Evolutionary conservation across 2,113 vertebrate species (phyloP).

Genomic region (Plestiodon gilberti): DNA sequence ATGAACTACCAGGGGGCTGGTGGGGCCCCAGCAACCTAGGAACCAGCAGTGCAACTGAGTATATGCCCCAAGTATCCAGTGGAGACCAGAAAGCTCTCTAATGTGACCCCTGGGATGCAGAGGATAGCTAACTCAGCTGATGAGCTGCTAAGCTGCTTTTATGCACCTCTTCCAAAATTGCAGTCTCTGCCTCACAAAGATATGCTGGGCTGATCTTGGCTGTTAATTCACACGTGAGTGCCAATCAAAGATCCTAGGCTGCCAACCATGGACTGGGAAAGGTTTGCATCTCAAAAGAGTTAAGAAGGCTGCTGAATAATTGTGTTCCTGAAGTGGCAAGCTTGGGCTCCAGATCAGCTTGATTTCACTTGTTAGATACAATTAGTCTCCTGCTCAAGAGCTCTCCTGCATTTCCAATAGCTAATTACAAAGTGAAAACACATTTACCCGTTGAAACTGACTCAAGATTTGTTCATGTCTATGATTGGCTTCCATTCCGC

Average conservation of each 20-base stretch:
- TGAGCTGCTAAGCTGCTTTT: neutral
- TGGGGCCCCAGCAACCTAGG: too few species aligned
- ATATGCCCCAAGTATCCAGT: neutral
- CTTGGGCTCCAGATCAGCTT: neutral
- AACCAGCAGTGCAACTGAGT: too few species aligned
- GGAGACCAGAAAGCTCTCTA: neutral
- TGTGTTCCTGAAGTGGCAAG: neutral
- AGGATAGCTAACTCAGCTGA: neutral
- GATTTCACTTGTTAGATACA: neutral
- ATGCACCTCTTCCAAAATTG: neutral
- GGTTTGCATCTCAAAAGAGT: neutral
- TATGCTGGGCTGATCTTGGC: neutral
- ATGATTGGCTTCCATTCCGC: constrained; percentile 11
- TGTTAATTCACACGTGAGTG: neutral
- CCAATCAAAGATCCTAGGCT: neutral
- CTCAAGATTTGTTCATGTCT: constrained; percentile 17
- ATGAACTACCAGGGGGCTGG: too few species aligned
- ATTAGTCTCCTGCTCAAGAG: neutral
- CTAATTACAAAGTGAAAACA: constrained; percentile 25
- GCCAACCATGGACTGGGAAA: neutral
- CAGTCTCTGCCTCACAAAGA: neutral
- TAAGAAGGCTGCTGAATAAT: neutral
- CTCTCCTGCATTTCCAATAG: neutral
- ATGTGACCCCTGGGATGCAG: neutral
- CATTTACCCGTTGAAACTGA: constrained; percentile 17